phyloP scores from a whole-genome alignment of 2,113 vertebrate genomes.

The Tupaia tana region DNA sequence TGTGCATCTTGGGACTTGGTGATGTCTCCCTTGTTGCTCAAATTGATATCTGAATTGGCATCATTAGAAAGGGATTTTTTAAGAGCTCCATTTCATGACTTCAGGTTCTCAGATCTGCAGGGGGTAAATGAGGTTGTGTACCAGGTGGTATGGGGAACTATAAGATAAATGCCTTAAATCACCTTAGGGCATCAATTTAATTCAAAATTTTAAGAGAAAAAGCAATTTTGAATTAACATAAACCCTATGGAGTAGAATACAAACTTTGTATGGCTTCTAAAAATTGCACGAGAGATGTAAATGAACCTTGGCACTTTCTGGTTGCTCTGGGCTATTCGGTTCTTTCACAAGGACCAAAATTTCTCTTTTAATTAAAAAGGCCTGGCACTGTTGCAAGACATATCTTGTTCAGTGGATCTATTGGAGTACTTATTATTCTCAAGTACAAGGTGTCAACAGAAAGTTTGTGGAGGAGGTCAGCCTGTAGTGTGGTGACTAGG shows the following conservation, averaged over 20 bases:
- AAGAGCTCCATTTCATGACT: constrained; percentile 23
- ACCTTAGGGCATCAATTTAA: not conserved
- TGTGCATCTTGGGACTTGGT: not conserved
- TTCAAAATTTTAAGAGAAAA: constrained; percentile 47
- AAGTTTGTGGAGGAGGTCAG: no score
- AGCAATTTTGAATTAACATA: constrained; percentile 43
- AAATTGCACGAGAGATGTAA: not conserved
- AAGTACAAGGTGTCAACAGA: not conserved
- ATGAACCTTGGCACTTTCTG: not conserved
- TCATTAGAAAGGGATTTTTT: not conserved
- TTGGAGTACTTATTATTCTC: not conserved
- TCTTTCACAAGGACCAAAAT: not conserved
- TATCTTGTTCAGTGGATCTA: not conserved
- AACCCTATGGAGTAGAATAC: not conserved
- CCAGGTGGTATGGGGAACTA: not conserved
- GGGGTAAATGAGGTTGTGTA: not conserved
- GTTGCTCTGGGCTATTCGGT: not conserved
- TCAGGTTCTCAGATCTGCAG: not conserved
- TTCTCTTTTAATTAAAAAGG: not conserved
- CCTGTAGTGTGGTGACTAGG: no score
- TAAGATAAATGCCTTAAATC: not conserved
- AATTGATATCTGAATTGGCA: not conserved
- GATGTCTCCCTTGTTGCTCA: not conserved
- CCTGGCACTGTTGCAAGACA: not conserved
- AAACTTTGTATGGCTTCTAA: constrained; percentile 14